Conservation (phyloP, 2,888 invertebrate species). For the Troilus luridus region DNA sequence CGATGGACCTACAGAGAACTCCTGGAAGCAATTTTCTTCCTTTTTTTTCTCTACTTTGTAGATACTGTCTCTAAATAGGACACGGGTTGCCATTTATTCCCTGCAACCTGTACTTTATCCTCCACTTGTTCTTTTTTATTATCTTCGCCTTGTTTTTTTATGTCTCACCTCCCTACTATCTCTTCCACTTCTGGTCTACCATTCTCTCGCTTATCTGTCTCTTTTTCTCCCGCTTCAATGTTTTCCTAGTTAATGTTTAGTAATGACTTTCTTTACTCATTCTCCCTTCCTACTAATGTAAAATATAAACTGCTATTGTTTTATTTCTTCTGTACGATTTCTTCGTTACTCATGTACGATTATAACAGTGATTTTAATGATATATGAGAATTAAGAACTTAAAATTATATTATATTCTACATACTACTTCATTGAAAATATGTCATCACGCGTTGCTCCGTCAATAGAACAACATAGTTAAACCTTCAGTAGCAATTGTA, state of each 20-base stretch:
- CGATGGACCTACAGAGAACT: not conserved
- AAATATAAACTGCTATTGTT: not conserved
- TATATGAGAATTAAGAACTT: no score
- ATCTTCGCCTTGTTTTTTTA: constrained; percentile 30
- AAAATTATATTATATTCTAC: no score
- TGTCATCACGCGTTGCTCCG: no score
- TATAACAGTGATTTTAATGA: no score
- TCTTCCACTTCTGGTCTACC: constrained; percentile 21
- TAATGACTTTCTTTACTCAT: not conserved
- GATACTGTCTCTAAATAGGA: constrained; percentile 40
- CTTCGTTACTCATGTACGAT: no score
- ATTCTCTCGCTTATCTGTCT: constrained; percentile 5
- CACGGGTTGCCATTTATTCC: constrained; percentile 31
- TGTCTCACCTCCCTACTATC: constrained; percentile 17
- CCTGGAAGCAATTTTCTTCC: not conserved
- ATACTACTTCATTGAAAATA: no score
- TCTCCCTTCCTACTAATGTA: not conserved
- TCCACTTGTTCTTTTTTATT: constrained; percentile 17
- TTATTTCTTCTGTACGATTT: not conserved
- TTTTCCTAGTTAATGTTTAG: not conserved
- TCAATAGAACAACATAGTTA: no score
- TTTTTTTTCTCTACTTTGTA: constrained; percentile 1
- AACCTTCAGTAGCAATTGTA: no score
- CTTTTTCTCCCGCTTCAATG: not conserved
- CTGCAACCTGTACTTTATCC: constrained; percentile 29